A percentile compares a stretch with the other conserved stretches of the same genome.
Conservation (phyloP, 2,888 invertebrate genomes). For the Pimpla rufipes region DNA sequence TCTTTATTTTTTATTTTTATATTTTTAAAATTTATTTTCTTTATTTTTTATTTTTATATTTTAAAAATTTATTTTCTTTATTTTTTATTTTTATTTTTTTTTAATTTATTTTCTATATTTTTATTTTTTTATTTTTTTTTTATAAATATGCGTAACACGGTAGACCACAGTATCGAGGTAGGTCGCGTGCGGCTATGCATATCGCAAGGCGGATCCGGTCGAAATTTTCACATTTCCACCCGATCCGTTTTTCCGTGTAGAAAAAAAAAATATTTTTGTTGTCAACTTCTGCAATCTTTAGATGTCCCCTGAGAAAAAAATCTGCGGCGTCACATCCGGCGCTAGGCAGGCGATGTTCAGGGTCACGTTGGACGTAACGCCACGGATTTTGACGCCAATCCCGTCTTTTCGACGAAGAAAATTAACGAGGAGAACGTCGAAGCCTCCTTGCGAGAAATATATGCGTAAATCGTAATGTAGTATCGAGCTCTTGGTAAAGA, state of each 20-base stretch:
- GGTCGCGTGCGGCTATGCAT: not conserved
- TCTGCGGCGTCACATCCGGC: no score
- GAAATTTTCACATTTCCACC: not conserved
- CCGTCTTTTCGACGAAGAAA: not conserved
- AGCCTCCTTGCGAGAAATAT: slow-evolving; percentile 15
- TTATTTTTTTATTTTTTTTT: no score
- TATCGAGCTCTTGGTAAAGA: slow-evolving; percentile 68
- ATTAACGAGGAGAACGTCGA: slow-evolving; percentile 4
- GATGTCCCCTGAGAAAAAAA: not conserved
- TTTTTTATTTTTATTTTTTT: no score
- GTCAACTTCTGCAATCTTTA: not conserved
- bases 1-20: no score
- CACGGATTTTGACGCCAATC: no score
- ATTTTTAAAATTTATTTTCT: no score
- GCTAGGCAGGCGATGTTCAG: no score
- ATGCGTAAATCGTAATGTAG: slow-evolving; percentile 57
- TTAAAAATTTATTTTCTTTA: no score
- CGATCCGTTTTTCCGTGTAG: not conserved
- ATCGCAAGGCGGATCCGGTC: not conserved
- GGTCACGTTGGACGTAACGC: no score
- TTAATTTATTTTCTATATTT: no score
- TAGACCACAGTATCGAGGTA: slow-evolving; percentile 9
- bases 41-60: no score
- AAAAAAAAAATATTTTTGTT: not conserved
- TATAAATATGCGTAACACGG: not conserved